Base-by-base conservation (phyloP, 1,140 invertebrate genomes). In the Phthorimaea operculella region DNA sequence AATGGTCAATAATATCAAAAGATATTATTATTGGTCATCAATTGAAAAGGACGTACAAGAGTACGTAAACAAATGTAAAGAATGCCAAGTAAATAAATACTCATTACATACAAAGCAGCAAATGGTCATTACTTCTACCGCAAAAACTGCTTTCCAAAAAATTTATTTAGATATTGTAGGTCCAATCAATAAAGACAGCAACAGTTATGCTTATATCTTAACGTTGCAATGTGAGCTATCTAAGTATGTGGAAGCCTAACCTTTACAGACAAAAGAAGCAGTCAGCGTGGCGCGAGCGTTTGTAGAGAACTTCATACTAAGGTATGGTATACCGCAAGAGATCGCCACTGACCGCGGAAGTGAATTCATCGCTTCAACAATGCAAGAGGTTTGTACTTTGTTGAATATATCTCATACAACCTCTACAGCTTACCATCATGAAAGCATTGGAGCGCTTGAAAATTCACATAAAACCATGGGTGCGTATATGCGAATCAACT, bases 361-460 rank as follows among this genome's bases (percentile, higher is more conserved):
- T 14, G 49, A 50, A 50, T 50, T 50, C 28, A 21, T 50, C 12
- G 16, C 49, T 18, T 28, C 17, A 1, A 50, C 49, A 18, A 50
- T 50, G 49, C 17, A 50, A 21, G 49, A 50, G 28, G 21, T 50
- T 9, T 50, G 49, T 21, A 18, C 21, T 9, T 21, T 50, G 12
- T 50, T 50, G 28, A 18, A 50, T n/a, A 50, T 50, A 50, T 21
- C 6, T 11, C 49, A 50, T 28, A 11, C 28, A 50, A n/a, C 7
- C 16, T 50, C 49, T 21, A 50, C 49, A 28, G 16, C 49, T n/a
- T 50, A 50, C 21, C 49, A 50, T 33, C 49, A 50, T 15, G 39
- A 42, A 9, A 42, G 39, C 39, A 42, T 28, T 28, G 21, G 21
- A 28, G 21, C 21, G 21, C 21, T 28, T 28, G 21, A 28, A 28